phyloP scores from a whole-genome alignment of 2,113 vertebrate species.

The Perca fluviatilis region DNA sequence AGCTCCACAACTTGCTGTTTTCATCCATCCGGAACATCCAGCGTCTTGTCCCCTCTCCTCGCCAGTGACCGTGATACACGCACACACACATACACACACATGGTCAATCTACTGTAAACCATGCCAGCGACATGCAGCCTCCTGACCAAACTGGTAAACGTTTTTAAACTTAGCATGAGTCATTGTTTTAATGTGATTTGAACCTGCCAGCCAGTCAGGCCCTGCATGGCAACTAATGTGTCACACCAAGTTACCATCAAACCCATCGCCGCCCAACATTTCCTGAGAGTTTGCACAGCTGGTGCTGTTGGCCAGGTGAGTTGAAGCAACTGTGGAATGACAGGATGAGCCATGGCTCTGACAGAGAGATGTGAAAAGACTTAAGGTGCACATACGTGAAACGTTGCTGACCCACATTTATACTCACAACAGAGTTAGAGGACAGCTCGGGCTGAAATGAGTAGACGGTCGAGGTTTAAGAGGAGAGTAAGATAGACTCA shows the following conservation, averaged over 20 bases:
- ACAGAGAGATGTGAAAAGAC: slow-evolving; percentile 50
- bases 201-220: slow-evolving; percentile 47
- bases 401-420: slow-evolving; percentile 42
- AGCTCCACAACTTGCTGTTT: slow-evolving; percentile 60
- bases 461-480: slow-evolving; percentile 54
- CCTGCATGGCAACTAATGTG: slow-evolving; percentile 40
- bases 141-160: slow-evolving; percentile 62
- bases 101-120: slow-evolving; percentile 16
- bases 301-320: slow-evolving; percentile 62
- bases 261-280: slow-evolving; percentile 22
- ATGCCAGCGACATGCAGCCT: slow-evolving; percentile 47
- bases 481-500: slow-evolving; percentile 52
- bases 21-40: slow-evolving; percentile 56
- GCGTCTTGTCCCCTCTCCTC: slow-evolving; percentile 45
- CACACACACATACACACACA: slow-evolving; percentile 24
- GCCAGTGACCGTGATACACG: slow-evolving; percentile 54
- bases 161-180: slow-evolving; percentile 65
- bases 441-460: slow-evolving; percentile 29
- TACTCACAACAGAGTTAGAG: slow-evolving; percentile 20
- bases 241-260: slow-evolving; percentile 58
- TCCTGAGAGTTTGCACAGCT: slow-evolving; percentile 71
- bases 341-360: slow-evolving; percentile 45
- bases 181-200: slow-evolving; percentile 66
- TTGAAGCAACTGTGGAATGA: slow-evolving; percentile 49
- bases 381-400: slow-evolving; percentile 48